Percentiles rank a stretch among this genome's conserved stretches.
Conservation (phyloP, 2,113 vertebrate species). For the Glaucomys volans region DNA sequence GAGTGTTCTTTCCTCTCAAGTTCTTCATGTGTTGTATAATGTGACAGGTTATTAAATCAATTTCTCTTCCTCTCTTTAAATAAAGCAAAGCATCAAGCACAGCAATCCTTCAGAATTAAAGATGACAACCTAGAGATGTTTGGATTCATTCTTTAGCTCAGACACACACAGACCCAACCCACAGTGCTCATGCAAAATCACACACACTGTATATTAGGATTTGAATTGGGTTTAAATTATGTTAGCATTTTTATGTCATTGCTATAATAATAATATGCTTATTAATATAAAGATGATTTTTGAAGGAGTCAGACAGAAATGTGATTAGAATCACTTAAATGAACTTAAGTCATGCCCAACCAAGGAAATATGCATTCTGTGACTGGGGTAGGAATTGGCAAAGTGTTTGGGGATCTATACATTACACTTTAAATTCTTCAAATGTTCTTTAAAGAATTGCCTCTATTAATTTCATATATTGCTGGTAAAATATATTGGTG, state of each 20-base stretch:
- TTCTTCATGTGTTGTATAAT: conserved; percentile 77
- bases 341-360: not conserved
- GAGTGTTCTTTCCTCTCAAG: conserved; percentile 68
- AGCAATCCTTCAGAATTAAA: conserved; percentile 75
- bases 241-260: not conserved
- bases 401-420: not conserved
- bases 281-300: not conserved
- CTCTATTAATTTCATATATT: not conserved
- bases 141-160: conserved; percentile 55
- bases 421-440: not conserved
- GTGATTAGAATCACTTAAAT: not conserved
- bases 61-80: conserved; percentile 77
- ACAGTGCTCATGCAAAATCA: not conserved
- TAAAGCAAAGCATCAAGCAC: conserved; percentile 55
- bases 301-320: not conserved
- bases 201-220: not conserved
- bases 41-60: conserved; percentile 82
- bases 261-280: not conserved
- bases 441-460: not conserved
- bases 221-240: not conserved
- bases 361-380: not conserved
- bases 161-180: not conserved
- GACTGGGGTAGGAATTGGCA: too few species aligned
- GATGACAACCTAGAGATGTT: conserved; percentile 68
- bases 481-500: not conserved